Base-by-base conservation (phyloP, 2,113 vertebrate species). In the Rhinolophus sinicus region DNA sequence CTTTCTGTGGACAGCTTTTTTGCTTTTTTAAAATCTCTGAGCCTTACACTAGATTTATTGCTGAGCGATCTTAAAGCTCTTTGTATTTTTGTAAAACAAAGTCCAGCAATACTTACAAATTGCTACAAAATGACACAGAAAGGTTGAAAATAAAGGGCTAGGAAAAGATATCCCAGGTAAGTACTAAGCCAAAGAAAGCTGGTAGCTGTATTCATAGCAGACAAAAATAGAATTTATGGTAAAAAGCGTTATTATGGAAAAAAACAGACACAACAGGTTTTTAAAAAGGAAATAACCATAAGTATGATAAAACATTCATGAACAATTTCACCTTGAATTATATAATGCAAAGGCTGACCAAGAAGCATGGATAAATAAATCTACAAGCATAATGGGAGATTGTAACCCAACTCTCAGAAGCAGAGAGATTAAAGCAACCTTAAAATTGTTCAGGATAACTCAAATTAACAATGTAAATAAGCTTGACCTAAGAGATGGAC, bases 21-120 rank as follows among this genome's bases (percentile, higher is more conserved):
- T 54, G 35, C 21, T 50, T 96, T 38, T 54, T 54, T 44, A 13
- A 5, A 52, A 85, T 83, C 50, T 90, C 52, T 13, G 16, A 70
- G 58, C 8, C 67, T 95, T 82, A 56, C 0, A 4, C 28, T 54
- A 58, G 19, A 28, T 87, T 75, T 93, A 70, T 87, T 44, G 91
- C 40, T 80, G 60, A 30, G 62, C 72, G 60, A 64, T 83, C 7
- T 93, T 94, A 72, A 81, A 65, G 44, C 72, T 83, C 69, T 64
- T 60, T 94, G 84, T 54, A 26, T 86, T 73, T 95, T 72, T 94
- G 19, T 81, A 95, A 93, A 96, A 73, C 26, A 92, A 50, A 90
- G 30, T 73, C 58, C 65, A 64, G 76, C 26, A n/a, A 40, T 81
- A 73, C 72, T 93, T 94, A 92, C 0, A 93, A 92, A 93, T 83